Conservation (phyloP, 2,113 vertebrate genomes). For the Dasyprocta punctata region DNA sequence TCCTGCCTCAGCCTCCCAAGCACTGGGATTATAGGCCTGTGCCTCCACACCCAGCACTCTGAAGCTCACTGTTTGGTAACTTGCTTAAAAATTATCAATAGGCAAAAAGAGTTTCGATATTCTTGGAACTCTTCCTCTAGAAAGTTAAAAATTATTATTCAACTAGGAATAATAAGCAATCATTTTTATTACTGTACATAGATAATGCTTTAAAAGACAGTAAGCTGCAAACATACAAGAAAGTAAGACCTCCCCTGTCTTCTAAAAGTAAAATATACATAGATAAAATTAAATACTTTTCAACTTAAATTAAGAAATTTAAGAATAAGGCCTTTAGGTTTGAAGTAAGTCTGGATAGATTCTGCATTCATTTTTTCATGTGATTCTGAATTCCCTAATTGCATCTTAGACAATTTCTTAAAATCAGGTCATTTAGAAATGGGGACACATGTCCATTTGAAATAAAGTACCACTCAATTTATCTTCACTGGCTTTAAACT, state of each 20-base stretch:
- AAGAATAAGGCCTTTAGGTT: constrained; percentile 11
- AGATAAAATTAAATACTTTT: constrained; percentile 56
- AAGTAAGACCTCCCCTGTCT: constrained; percentile 45
- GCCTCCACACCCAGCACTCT: not conserved
- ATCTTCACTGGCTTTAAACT: constrained; percentile 43
- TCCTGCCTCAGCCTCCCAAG: not conserved
- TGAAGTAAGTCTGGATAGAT: constrained; percentile 41
- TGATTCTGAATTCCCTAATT: constrained; percentile 41
- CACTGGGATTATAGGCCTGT: not conserved
- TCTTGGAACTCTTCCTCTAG: not conserved
- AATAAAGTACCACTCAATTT: constrained; percentile 44
- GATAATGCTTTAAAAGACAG: constrained; percentile 67
- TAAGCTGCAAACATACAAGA: constrained; percentile 48
- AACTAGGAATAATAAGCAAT: not conserved
- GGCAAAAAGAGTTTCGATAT: constrained; percentile 41
- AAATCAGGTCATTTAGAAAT: constrained; percentile 49
- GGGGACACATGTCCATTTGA: not conserved
- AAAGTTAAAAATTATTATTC: constrained; percentile 45
- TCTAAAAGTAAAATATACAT: constrained; percentile 59
- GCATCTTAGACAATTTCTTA: constrained; percentile 13
- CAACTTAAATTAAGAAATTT: constrained; percentile 42
- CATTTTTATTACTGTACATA: not conserved
- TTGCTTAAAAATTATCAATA: constrained; percentile 39
- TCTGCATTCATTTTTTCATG: not conserved
- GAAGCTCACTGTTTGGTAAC: constrained; percentile 4